Base-by-base conservation (phyloP, 2,888 invertebrate genomes). In the Lithosia quadra region DNA sequence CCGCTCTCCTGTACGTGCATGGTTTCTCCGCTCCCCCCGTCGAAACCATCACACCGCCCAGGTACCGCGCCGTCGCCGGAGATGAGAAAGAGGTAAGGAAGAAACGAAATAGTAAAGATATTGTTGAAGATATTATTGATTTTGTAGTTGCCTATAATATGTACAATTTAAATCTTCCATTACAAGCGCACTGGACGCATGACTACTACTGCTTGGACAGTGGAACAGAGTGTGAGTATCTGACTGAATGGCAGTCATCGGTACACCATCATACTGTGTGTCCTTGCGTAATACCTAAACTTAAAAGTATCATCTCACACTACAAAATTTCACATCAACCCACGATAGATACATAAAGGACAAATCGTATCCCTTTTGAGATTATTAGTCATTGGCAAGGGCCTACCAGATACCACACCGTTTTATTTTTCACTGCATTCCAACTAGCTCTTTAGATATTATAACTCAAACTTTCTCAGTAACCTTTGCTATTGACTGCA, bases 1-100 rank as follows among this genome's bases (percentile, higher is more conserved):
- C 97, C 3, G 97, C 97, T 7, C 94, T 98, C 33, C 91, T 98
- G 62, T 98, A 98, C 90, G 96, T 96, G 55, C 96, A 97, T 87
- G 96, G 95, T 18, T 95, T 96, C 89, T 93, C 95, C 0, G 95
- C 95, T 68, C 92, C 95, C 74, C 92, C 90, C 49, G 81, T 85
- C 82, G 95, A 95, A 75, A 39, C 24, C 15, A 64, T 11, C 73
- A 89, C 94, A 34, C 95, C 95, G 59, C 95, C 96, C 76, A 90
- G 96, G 76, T 96, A 96, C 92, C 91, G 95, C 64, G 92, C 95
- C 49, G 96, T 95, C 61, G 94, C 95, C 43, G 91, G 84, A 24
- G 97, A 96, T 81, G 97, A 97, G 81, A 97, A 97, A 89, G 97
- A 97, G 96, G 97, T 97, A 95, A 84, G 69, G 21, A 55, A 18